Evolutionary conservation across 2,113 vertebrate species (phyloP), one percentile per base, ranked within the genome.

Genomic region (Xenus cinereus): DNA sequence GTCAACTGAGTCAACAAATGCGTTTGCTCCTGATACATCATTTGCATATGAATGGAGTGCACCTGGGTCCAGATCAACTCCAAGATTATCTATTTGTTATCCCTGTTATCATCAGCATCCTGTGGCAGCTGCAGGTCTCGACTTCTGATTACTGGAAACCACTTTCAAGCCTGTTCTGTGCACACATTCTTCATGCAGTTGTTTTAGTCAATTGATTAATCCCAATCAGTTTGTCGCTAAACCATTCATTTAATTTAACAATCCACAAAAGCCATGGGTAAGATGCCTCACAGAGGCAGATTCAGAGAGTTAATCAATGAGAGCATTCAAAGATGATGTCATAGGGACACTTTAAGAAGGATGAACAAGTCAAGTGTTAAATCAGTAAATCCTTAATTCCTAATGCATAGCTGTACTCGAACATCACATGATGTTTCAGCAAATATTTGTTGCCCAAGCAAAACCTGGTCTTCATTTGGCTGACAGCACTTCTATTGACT

Each of bases 351-450:
- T 95, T 88, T 95, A 90, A 91, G 86, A 93, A 88, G 90, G 72
- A 96, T 96, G 87, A 97, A 93, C 45, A 93, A 95, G 46, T 91
- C 85, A 96, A 80, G 50, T 90, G 80, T 97, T 96, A 93, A 94
- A 62, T 89, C 72, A 37, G 46, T 68, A 96, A 96, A 97, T 94
- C 85, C 72, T 95, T 89, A 59, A 69, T 95, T 87, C 77, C 90
- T 89, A 30, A 66, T 27, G 9, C 20, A 28, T 4, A n/a, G 39
- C 39, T 90, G 69, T n/a, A 82, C 62, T 91, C 1, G 0, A 92
- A 56, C 35, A 56, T 45, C 62, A 41, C 10, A 1, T 4, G 4
- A 43, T 50, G 53, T 37, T 73, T 72, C 57, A 71, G 41, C 19
- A 89, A 39, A 53, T 63, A 41, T 6, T 6, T 54, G 19, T 57